Conservation (phyloP, 2,797 vertebrate species). For the Sarcoramphus papa region DNA sequence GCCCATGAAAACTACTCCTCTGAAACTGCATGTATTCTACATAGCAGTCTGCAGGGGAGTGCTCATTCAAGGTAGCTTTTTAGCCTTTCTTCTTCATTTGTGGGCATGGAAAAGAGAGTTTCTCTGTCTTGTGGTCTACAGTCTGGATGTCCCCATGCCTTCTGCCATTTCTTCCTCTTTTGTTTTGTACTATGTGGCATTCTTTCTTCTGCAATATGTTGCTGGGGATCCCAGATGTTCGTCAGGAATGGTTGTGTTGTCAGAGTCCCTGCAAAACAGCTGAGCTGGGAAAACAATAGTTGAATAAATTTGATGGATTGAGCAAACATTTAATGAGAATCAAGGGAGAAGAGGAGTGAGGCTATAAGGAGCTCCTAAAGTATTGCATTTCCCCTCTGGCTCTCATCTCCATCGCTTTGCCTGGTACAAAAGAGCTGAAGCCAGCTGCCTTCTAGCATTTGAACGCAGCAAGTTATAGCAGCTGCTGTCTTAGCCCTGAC, state of each 20-base stretch:
- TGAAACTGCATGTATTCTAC: background rate
- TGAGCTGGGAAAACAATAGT: background rate
- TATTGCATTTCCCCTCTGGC: background rate
- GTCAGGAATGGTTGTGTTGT: background rate
- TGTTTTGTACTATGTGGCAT: background rate
- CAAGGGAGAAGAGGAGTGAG: background rate
- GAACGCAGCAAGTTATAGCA: background rate
- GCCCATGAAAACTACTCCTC: background rate
- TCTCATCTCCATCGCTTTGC: background rate
- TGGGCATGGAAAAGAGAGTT: background rate
- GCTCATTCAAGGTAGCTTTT: background rate
- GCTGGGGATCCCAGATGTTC: background rate
- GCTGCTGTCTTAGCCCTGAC: background rate
- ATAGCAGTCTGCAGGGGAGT: background rate
- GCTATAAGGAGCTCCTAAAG: background rate
- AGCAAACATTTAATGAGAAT: constrained; percentile 1
- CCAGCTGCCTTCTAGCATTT: background rate
- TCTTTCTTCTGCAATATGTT: background rate
- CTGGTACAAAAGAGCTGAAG: background rate
- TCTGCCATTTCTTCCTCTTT: background rate
- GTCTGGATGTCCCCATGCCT: background rate
- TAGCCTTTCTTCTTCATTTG: background rate
- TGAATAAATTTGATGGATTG: background rate
- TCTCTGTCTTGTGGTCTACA: background rate
- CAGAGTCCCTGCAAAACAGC: background rate